Percentiles rank a stretch among this genome's conserved stretches.
phyloP scores from a whole-genome alignment of 2,888 invertebrate species.

The Adelphocoris suturalis region DNA sequence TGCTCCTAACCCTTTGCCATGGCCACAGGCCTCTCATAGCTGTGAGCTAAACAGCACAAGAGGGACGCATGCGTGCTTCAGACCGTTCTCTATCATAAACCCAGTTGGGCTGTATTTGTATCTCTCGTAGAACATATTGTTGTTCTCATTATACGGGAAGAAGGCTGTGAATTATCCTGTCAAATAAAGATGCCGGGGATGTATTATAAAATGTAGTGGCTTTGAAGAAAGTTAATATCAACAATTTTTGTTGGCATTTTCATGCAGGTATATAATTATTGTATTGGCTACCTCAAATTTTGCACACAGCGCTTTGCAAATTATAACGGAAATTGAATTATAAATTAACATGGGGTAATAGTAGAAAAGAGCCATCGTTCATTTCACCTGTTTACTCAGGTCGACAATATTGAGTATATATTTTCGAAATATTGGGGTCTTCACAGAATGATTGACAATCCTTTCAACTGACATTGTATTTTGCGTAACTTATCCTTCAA shows the following conservation, averaged over 20 bases:
- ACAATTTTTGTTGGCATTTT: too few relatives aligned
- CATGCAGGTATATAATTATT: too few relatives aligned
- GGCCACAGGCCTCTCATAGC: background rate
- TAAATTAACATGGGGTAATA: too few relatives aligned
- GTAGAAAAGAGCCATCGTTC: background rate
- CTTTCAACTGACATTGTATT: background rate
- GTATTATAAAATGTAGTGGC: too few relatives aligned
- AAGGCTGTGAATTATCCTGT: background rate
- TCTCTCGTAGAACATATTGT: background rate
- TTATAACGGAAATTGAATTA: too few relatives aligned
- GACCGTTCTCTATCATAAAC: background rate
- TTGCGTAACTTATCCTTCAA: constrained; percentile 83
- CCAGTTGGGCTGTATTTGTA: background rate
- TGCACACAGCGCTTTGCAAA: too few relatives aligned
- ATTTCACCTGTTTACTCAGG: background rate
- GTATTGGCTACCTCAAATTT: too few relatives aligned
- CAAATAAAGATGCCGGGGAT: too few relatives aligned
- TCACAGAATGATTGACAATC: background rate
- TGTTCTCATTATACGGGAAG: background rate
- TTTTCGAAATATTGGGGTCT: background rate
- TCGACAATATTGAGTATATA: background rate
- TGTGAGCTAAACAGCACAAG: background rate
- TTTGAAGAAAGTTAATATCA: too few relatives aligned
- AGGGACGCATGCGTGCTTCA: constrained; percentile 36
- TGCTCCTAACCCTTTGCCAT: constrained; percentile 1